Evolutionary conservation across 2,113 vertebrate species (phyloP).

Genomic region (Pygoscelis adeliae): DNA sequence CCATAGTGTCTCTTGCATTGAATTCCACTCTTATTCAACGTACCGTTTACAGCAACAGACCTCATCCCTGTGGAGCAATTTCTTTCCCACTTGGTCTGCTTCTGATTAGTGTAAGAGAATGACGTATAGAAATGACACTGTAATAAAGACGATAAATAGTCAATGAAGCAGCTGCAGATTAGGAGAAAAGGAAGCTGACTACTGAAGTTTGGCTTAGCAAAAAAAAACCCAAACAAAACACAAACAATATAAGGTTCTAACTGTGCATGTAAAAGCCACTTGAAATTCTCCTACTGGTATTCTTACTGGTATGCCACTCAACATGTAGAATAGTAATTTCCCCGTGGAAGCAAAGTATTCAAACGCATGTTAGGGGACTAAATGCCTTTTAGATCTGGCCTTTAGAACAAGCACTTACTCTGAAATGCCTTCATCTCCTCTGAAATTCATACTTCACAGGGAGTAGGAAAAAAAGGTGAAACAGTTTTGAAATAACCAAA

Average conservation of each 20-base stretch:
- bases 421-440: not conserved
- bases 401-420: not conserved
- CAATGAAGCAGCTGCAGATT: constrained; percentile 19
- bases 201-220: not conserved
- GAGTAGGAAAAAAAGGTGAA: constrained; percentile 26
- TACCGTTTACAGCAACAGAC: not conserved
- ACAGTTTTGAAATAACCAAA: constrained; percentile 6
- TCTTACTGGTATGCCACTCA: not conserved
- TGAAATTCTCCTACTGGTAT: not conserved
- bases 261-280: not conserved
- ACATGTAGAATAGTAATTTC: not conserved
- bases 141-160: constrained; percentile 41
- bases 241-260: not conserved
- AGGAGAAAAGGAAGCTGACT: constrained; percentile 24
- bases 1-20: not conserved
- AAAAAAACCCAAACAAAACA: not conserved
- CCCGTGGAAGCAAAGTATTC: not conserved
- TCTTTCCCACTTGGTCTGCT: constrained; percentile 31
- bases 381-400: not conserved
- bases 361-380: not conserved
- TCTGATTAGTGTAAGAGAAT: constrained; percentile 38
- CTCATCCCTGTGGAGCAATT: constrained; percentile 30
- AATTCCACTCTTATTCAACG: constrained; percentile 21
- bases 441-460: not conserved
- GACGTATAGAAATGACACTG: not conserved